phyloP scores from a whole-genome alignment of 1,140 invertebrate genomes.

The Bombus vancouverensis region DNA sequence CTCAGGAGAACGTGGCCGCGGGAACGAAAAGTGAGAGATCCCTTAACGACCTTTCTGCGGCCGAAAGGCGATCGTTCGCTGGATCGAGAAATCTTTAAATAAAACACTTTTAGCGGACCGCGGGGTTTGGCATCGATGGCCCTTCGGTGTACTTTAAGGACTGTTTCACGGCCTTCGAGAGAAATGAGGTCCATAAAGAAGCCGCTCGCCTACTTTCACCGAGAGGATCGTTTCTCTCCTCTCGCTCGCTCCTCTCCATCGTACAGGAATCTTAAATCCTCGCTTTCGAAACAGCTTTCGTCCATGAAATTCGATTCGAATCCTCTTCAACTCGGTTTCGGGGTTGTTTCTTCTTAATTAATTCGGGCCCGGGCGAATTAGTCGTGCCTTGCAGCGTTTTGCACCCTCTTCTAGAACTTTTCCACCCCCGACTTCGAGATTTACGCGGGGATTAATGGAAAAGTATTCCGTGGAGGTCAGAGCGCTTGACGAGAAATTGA shows the following conservation, averaged over 20 bases:
- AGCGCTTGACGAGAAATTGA: neutral
- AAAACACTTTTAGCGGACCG: constrained; percentile 56
- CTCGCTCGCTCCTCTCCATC: neutral
- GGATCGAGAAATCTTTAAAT: constrained; percentile 55
- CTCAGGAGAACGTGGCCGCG: constrained; percentile 14
- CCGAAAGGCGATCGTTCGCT: neutral
- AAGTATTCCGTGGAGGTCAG: constrained; percentile 9
- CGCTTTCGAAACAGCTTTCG: neutral
- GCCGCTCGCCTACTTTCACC: constrained; percentile 6
- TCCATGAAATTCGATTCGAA: constrained; percentile 18
- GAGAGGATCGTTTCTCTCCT: too few species aligned
- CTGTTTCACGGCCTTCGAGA: constrained; percentile 32
- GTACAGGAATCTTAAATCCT: constrained; percentile 16
- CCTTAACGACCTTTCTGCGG: constrained; percentile 59
- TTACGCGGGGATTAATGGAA: constrained; percentile 36
- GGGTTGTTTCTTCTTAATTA: constrained; percentile 50
- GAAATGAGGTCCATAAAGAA: constrained; percentile 48
- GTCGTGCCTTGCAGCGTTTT: constrained; percentile 11
- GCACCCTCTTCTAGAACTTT: constrained; percentile 22
- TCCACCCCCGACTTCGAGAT: constrained; percentile 3
- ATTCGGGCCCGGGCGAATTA: constrained; percentile 35
- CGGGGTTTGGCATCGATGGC: constrained; percentile 53
- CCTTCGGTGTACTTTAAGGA: constrained; percentile 44
- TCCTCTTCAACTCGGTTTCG: constrained; percentile 14
- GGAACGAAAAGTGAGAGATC: constrained; percentile 50